These are phyloP conservation scores for Melanchra persicariae DNA, from an alignment of 2,888 invertebrate species.

Conservation along the genomic window DNA sequence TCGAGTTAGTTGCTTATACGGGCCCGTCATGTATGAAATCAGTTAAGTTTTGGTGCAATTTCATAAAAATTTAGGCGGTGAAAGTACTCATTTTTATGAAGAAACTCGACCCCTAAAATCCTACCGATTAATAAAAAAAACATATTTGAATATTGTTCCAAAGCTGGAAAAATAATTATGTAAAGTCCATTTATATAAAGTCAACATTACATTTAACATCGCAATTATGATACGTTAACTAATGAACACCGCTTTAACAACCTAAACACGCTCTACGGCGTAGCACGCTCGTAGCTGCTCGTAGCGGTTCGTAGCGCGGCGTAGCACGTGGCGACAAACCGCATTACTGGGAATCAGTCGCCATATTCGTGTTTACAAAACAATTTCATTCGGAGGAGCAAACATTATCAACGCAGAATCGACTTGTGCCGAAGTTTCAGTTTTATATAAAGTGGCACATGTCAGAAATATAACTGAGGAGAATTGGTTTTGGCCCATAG, in stretches of 20 bases:
- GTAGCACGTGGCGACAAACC: conserved; percentile 42
- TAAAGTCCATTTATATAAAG: neutral
- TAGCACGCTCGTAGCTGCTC: conserved; percentile 45
- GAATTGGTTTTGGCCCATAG: neutral
- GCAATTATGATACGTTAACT: conserved; percentile 12
- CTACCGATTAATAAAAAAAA: neutral
- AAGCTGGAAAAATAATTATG: neutral
- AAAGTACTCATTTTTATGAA: no score
- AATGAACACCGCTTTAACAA: conserved; percentile 20
- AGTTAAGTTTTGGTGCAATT: neutral
- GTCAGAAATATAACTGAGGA: neutral
- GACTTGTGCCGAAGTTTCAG: neutral
- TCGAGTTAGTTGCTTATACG: no score
- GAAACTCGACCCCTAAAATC: neutral
- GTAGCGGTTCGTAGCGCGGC: conserved; percentile 5
- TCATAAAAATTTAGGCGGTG: no score
- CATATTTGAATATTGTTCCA: neutral
- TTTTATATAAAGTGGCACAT: neutral
- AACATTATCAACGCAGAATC: conserved; percentile 42
- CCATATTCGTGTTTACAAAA: conserved; percentile 62
- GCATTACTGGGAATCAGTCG: conserved; percentile 42
- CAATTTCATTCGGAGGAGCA: conserved; percentile 67
- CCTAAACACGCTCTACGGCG: conserved; percentile 36
- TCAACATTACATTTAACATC: neutral
- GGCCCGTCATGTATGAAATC: no score